These are phyloP conservation scores for Trematomus bernacchii DNA, from an alignment of 2,797 vertebrate genomes.

Conservation along the genomic window DNA sequence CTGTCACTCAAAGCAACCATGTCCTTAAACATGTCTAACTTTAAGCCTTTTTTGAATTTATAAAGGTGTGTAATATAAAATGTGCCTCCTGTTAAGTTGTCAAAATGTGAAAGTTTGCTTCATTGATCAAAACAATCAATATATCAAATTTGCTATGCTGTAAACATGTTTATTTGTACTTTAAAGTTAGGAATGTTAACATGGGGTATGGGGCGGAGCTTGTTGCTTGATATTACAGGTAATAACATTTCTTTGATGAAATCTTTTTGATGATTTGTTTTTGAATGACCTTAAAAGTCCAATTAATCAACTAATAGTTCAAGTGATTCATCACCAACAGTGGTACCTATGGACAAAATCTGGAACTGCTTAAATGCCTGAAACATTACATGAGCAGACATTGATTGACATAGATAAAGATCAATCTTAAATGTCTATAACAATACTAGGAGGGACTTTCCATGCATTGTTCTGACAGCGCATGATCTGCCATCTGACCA, in stretches of 20 bases:
- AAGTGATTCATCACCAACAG: background rate
- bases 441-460: conserved; percentile 12
- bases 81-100: background rate
- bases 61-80: background rate
- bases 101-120: background rate
- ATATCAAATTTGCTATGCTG: background rate
- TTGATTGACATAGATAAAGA: background rate
- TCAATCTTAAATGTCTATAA: background rate
- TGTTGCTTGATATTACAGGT: background rate
- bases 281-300: background rate
- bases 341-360: background rate
- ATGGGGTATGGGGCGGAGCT: too few species aligned
- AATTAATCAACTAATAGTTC: background rate
- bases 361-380: background rate
- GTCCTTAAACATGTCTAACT: too few species aligned
- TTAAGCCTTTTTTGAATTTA: background rate
- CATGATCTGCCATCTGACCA: conserved; percentile 35
- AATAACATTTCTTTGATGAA: background rate
- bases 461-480: background rate
- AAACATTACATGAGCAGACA: background rate
- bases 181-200: too few species aligned
- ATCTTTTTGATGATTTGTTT: background rate
- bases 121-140: too few species aligned
- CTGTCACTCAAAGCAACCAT: too few species aligned
- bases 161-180: too few species aligned